phyloP scores from a whole-genome alignment of 2,797 vertebrate species.

The Pangasius larnaudii region DNA sequence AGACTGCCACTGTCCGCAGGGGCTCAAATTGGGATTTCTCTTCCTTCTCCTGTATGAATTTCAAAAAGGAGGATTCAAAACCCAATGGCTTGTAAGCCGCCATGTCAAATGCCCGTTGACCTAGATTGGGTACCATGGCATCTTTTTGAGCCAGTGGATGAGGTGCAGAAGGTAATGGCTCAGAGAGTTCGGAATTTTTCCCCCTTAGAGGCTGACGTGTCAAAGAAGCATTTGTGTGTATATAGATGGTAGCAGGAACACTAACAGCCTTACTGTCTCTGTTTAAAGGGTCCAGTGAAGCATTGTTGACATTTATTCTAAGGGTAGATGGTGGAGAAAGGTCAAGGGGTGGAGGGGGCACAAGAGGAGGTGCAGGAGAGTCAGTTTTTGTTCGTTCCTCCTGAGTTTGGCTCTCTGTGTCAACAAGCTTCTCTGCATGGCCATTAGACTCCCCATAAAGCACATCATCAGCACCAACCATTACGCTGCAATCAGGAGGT shows the following conservation, averaged over 20 bases:
- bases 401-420: conserved; percentile 51
- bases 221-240: conserved; percentile 59
- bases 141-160: conserved; percentile 69
- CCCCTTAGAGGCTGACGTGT: conserved; percentile 80
- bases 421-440: conserved; percentile 59
- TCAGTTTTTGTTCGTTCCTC: conserved; percentile 67
- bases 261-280: conserved; percentile 73
- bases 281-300: conserved; percentile 60
- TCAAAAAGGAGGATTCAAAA: conserved; percentile 94
- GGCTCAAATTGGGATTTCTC: conserved; percentile 70
- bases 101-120: conserved; percentile 82
- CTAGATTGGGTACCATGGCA: conserved; percentile 53
- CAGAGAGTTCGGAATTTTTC: conserved; percentile 81
- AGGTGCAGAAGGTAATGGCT: conserved; percentile 61
- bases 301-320: conserved; percentile 67
- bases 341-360: conserved; percentile 73
- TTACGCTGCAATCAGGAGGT: conserved; percentile 67
- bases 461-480: conserved; percentile 73
- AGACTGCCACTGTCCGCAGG: conserved; percentile 23
- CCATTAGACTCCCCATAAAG: conserved; percentile 70
- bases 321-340: conserved; percentile 77
- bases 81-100: conserved; percentile 91
- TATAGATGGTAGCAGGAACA: conserved; percentile 52
- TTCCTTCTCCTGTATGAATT: conserved; percentile 93
- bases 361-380: conserved; percentile 68